Evolutionary conservation across 2,113 vertebrate genomes (phyloP).

Genomic region (Trogon melanurus): DNA sequence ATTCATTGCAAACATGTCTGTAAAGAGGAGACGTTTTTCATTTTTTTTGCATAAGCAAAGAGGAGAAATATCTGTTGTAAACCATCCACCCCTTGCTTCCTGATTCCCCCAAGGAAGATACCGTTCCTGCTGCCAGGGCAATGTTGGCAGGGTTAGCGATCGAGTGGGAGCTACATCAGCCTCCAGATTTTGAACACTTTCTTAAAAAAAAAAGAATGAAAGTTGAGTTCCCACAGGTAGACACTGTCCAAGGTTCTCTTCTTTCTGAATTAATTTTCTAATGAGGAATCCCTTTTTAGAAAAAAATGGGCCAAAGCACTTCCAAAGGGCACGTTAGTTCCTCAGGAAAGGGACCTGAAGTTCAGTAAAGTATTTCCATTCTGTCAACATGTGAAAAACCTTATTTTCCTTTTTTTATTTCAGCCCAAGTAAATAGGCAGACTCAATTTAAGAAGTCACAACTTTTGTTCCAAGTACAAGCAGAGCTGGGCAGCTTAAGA

Average conservation of each 20-base stretch:
- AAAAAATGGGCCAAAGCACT: fast-evolving
- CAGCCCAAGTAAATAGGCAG: neutral
- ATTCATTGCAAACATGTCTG: neutral
- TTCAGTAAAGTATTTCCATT: neutral
- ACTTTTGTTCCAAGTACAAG: neutral
- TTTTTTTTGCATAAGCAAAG: neutral
- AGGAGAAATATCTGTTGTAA: neutral
- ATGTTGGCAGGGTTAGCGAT: neutral
- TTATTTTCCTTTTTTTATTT: neutral
- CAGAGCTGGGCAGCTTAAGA: neutral
- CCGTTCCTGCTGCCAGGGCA: neutral
- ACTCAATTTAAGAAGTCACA: neutral
- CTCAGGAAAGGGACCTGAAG: neutral
- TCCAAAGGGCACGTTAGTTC: neutral
- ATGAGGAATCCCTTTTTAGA: neutral
- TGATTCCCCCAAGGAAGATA: neutral
- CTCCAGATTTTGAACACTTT: neutral
- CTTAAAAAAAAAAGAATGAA: neutral
- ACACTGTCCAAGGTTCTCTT: fast-evolving
- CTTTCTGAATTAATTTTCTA: neutral
- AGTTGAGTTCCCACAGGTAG: neutral
- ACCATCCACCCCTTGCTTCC: fast-evolving
- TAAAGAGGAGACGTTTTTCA: neutral
- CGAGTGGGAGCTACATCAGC: neutral
- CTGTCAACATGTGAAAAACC: neutral